Base-by-base conservation (phyloP, 1,140 invertebrate species). In the Marisa cornuarietis region DNA sequence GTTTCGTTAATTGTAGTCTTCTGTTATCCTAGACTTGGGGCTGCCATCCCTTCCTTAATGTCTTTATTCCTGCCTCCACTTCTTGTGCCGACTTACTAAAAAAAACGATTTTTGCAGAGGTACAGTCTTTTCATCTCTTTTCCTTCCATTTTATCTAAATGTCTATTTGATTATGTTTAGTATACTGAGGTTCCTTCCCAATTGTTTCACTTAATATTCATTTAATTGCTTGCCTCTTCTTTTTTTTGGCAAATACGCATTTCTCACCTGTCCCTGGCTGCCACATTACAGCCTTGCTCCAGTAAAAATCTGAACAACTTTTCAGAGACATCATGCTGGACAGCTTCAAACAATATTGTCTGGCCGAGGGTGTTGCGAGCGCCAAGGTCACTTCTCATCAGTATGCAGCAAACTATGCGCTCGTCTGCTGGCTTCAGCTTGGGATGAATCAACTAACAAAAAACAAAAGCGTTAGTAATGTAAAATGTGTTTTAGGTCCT, bases 261-360 rank as follows among this genome's bases (percentile, higher is more conserved):
- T 24, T 24, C 74, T 13, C 42, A 72, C 76, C 54, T 77, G 54
- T 81, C 80, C 24, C 80, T 58, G 13, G 76, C 75, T 6, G 76
- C 76, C 42, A 81, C 69, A 62, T 78, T 72, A 1, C 76, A 71
- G 10, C 69, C 76, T 4, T 52, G 74, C 10, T 66, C n/a, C 6
- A 76, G 74, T n/a, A 76, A 24, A 63, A 76, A 76, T 31, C 61
- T 11, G 74, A 76, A 76, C 24, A 76, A 61, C 18, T 31, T 14
- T 16, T 63, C 26, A 49, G 74, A 51, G 61, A 65, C 74, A 49
- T 42, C 14, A 61, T 76, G 74, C 74, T 65, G 62, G 1, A 83
- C 66, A 31, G 78, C 71, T 62, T 83, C 76, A 71, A 80, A 81
- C 24, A 83, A 71, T 4, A 83, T 24, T 8, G 82, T 83, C 54